phyloP scores from a whole-genome alignment of 2,113 vertebrate genomes.

The Eupsittula cactorum region DNA sequence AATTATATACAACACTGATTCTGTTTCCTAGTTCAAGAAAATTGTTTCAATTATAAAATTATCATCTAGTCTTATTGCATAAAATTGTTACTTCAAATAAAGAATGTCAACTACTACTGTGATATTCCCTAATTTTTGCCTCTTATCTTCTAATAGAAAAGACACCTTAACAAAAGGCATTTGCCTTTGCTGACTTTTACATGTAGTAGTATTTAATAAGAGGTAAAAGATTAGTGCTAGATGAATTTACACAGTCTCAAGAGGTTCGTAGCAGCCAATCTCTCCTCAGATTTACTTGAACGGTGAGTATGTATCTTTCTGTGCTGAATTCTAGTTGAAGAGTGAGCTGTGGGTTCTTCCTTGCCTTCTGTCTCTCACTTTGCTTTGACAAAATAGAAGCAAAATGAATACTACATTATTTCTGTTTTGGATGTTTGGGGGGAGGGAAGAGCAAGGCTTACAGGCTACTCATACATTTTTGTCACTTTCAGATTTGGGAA shows the following conservation, averaged over 20 bases:
- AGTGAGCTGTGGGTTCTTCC: not conserved
- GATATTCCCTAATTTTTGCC: not conserved
- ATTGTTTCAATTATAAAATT: not conserved
- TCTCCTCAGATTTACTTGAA: not conserved
- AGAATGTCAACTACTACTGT: not conserved
- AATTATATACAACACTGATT: slow-evolving; percentile 1
- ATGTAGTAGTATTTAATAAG: not conserved
- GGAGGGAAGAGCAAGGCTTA: not conserved
- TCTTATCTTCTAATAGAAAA: not conserved
- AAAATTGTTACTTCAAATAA: not conserved
- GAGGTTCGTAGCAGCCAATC: not conserved
- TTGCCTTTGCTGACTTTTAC: not conserved
- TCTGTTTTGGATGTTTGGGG: not conserved
- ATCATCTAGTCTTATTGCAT: slow-evolving; percentile 3
- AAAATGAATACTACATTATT: not conserved
- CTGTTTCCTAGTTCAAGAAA: not conserved
- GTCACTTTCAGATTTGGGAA: not conserved
- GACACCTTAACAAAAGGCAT: not conserved
- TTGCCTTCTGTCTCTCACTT: not conserved
- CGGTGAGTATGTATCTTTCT: not conserved
- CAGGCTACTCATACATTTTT: not conserved
- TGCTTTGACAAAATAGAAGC: not conserved
- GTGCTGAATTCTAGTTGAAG: not conserved
- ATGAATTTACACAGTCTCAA: not conserved
- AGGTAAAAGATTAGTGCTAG: not conserved